phyloP scores from a whole-genome alignment of 2,113 vertebrate species.

The Arenaria interpres region DNA sequence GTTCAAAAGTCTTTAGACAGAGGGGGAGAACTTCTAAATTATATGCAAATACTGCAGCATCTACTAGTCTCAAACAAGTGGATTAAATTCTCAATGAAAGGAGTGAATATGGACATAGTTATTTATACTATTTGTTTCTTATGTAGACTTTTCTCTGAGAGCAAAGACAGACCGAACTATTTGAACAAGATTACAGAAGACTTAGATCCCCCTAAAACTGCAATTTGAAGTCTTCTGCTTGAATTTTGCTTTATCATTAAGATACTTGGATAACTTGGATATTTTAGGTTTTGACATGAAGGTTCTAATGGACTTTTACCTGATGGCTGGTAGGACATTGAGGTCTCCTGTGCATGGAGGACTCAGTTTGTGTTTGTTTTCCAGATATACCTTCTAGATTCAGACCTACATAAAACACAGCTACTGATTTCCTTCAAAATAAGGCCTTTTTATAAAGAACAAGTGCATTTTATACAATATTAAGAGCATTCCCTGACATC shows the following conservation, averaged over 20 bases:
- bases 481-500: background rate
- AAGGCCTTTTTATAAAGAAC: background rate
- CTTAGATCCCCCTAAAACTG: background rate
- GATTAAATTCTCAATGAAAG: background rate
- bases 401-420: background rate
- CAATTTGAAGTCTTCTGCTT: background rate
- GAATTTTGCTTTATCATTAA: background rate
- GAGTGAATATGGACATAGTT: background rate
- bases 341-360: background rate
- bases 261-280: background rate
- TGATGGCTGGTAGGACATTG: background rate
- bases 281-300: background rate
- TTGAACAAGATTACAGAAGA: background rate
- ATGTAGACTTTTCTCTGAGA: background rate
- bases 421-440: background rate
- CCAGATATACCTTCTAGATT: background rate
- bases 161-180: fast-evolving
- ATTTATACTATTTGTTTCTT: background rate
- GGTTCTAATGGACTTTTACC: background rate
- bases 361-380: background rate
- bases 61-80: background rate
- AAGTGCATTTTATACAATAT: background rate
- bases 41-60: background rate
- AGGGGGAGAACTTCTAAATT: background rate
- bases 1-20: background rate